Evolutionary conservation across 2,113 vertebrate species (phyloP), one percentile per base, ranked within the genome.

Genomic region (Oenanthe melanoleuca): DNA sequence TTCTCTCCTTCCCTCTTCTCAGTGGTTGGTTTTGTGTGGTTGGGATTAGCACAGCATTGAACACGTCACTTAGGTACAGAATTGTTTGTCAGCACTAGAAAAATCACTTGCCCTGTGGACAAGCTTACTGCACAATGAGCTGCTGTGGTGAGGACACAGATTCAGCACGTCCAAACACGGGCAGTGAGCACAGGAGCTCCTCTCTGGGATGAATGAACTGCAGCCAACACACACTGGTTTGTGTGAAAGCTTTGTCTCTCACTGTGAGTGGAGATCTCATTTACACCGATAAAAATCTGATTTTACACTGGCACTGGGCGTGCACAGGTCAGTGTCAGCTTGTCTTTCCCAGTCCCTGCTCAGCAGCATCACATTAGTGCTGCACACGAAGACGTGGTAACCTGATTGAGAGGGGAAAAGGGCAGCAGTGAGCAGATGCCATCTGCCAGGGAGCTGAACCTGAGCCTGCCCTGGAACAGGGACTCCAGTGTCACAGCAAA

Each of bases 391-490:
- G 70, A 11, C 2, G 12, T 0, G 21, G 55, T 34, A 50, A 86
- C 82, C 37, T 25, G 67, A n/a, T 2, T 77, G 88, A 53, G 65
- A 59, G 77, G 59, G 71, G 77, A 33, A 56, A 81, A 74, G 74
- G 89, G 73, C 83, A 71, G 70, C 53, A 69, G 89, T 0, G 3
- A 85, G 5, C 31, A 87, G 78, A 38, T 91, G 91, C 70, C 94
- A 93, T 84, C 95, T 96, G 92, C 94, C 92, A 96, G 77, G 22
- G 63, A 65, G 53, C 86, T 89, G 95, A 87, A 73, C 93, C 83
- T 47, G 87, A 81, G 78, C 78, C 59, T 4, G 38, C 55, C 64
- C 34, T 29, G 34, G 12, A 47, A 28, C 18, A 18, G 63, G 3
- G 65, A 60, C 73, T 71, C 77, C 4, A 1, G 49, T 88, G 86